Conservation (phyloP, 2,113 vertebrate genomes). For the Uropsilus gracilis region DNA sequence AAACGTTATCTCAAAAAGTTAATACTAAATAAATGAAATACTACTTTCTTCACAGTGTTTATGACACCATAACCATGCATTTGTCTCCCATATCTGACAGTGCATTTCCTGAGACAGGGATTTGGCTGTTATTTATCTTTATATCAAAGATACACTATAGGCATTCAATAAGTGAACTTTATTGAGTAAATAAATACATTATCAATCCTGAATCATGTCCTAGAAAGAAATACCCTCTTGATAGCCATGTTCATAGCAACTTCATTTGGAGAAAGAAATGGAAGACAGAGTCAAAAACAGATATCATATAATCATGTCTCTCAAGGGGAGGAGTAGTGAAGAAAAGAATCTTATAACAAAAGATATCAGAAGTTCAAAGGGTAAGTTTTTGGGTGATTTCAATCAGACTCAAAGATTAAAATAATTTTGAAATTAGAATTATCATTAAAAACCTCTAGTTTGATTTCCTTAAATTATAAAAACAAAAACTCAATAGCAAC, state of each 20-base stretch:
- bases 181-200: not conserved
- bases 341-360: not conserved
- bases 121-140: conserved; percentile 2
- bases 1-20: not conserved
- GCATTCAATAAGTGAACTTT: not conserved
- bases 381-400: not conserved
- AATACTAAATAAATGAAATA: not conserved
- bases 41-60: not conserved
- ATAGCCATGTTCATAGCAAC: not conserved
- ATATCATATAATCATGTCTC: conserved; percentile 2
- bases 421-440: not conserved
- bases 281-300: not conserved
- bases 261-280: not conserved
- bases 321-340: not conserved
- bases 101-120: not conserved
- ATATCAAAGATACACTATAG: not conserved
- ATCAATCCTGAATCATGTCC: not conserved
- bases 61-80: not conserved
- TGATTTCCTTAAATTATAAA: not conserved
- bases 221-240: not conserved
- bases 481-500: not conserved
- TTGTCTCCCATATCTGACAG: not conserved
- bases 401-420: not conserved
- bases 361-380: not conserved
- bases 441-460: not conserved